These are phyloP conservation scores for Nemotelus nigrinus DNA, from an alignment of 2,888 invertebrate species.

Conservation along the genomic window DNA sequence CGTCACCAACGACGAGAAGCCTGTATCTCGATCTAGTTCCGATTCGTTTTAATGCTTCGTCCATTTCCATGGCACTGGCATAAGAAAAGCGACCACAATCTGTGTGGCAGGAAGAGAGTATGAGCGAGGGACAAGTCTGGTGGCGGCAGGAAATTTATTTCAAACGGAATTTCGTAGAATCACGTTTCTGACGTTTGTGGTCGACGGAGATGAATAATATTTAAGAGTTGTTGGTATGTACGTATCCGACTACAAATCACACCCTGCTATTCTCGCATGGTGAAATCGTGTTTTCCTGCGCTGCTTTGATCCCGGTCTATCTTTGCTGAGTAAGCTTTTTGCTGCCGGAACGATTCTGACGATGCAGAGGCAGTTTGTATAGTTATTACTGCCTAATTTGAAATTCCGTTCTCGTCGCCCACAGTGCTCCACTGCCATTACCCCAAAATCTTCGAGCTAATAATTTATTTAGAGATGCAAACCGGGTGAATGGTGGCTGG, in stretches of 20 bases:
- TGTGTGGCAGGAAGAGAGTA: not conserved
- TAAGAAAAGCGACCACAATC: too few relatives aligned
- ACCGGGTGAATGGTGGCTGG: not conserved
- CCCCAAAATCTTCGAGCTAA: not conserved
- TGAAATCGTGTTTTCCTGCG: not conserved
- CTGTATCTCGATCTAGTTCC: not conserved
- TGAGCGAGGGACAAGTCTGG: not conserved
- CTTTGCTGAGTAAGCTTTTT: not conserved
- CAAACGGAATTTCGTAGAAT: slow-evolving; percentile 10
- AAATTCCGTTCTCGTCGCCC: slow-evolving; percentile 14
- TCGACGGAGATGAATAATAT: slow-evolving; percentile 13
- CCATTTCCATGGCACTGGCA: not conserved
- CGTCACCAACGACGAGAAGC: not conserved
- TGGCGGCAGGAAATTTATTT: not conserved
- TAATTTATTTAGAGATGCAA: not conserved
- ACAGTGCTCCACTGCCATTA: not conserved
- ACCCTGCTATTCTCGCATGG: too few relatives aligned
- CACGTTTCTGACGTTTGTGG: slow-evolving; percentile 15
- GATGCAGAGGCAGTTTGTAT: not conserved
- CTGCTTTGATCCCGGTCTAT: not conserved
- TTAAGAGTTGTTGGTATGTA: slow-evolving; percentile 8
- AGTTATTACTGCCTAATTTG: slow-evolving; percentile 24
- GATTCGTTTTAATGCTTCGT: not conserved
- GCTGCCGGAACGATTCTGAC: not conserved
- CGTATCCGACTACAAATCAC: slow-evolving; percentile 20